A percentile compares a stretch with the other conserved stretches of the same genome.
phyloP scores from a whole-genome alignment of 2,797 vertebrate species.

The Sylvia borin region DNA sequence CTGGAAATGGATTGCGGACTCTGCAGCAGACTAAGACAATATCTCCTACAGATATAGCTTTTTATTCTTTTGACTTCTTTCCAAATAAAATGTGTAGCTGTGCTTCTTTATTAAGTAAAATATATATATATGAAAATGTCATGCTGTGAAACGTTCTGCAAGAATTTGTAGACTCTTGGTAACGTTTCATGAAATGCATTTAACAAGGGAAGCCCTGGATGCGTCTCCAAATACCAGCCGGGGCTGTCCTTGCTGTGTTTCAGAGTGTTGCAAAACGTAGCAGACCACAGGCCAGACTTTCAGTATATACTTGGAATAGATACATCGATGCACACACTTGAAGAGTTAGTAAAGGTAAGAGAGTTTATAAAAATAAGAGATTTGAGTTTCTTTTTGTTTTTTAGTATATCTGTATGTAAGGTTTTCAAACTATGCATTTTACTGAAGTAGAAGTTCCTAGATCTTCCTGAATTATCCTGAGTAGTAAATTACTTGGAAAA shows the following conservation, averaged over 20 bases:
- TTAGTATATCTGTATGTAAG: neutral
- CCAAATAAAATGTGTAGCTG: neutral
- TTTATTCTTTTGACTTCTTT: neutral
- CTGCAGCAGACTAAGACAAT: neutral
- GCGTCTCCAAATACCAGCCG: neutral
- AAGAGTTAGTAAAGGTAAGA: constrained; percentile 85
- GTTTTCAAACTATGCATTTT: neutral
- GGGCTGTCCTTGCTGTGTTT: neutral
- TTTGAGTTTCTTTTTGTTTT: neutral
- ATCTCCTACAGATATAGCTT: neutral
- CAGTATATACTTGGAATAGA: constrained; percentile 90
- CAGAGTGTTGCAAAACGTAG: constrained; percentile 87
- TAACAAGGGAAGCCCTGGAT: neutral
- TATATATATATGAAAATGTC: neutral
- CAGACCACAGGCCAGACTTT: constrained; percentile 78
- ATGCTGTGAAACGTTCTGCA: neutral
- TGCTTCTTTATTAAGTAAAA: neutral
- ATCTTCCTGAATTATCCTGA: neutral
- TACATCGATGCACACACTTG: constrained; percentile 79
- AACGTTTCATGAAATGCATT: neutral
- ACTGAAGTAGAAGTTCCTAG: neutral
- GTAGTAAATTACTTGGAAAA: neutral
- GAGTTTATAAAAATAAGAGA: neutral
- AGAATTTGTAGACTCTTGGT: neutral
- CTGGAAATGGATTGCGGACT: neutral